Evolutionary conservation across 2,113 vertebrate genomes (phyloP).

Genomic region (Paralichthys olivaceus): DNA sequence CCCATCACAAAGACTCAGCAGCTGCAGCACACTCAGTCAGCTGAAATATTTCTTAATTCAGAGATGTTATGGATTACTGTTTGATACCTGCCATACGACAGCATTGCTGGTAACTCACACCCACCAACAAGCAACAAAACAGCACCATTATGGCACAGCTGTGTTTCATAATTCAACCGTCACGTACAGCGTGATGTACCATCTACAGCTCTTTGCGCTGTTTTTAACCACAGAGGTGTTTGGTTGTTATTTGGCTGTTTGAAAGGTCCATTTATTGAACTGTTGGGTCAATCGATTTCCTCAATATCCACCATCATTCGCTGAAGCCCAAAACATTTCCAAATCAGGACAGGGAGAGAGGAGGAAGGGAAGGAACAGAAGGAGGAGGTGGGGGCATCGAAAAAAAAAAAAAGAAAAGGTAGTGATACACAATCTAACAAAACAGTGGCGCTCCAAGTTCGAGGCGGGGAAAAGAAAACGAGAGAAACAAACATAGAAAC

Average conservation of each 20-base stretch:
- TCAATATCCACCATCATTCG: constrained; percentile 59
- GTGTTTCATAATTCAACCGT: constrained; percentile 26
- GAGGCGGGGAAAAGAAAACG: constrained; percentile 46
- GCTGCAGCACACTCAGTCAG: constrained; percentile 31
- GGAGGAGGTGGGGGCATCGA: constrained; percentile 65
- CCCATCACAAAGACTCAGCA: constrained; percentile 15
- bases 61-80: constrained; percentile 14
- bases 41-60: constrained; percentile 18
- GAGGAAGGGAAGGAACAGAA: constrained; percentile 69
- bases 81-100: constrained; percentile 7
- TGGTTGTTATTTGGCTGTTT: constrained; percentile 1
- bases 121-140: constrained; percentile 23
- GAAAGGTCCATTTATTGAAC: constrained; percentile 18
- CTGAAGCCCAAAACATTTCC: constrained; percentile 79
- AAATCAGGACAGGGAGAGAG: constrained; percentile 76
- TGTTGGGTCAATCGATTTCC: constrained; percentile 11
- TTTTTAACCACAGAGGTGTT: constrained; percentile 18
- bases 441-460: constrained; percentile 46
- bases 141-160: constrained; percentile 23
- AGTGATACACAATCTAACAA: constrained; percentile 55
- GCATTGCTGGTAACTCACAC: background rate
- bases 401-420: constrained; percentile 34
- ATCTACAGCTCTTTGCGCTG: background rate
- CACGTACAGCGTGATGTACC: background rate
- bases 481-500: constrained; percentile 52